A percentile compares a stretch with the other conserved stretches of the same genome.
Evolutionary conservation across 2,888 invertebrate genomes (phyloP).

Genomic region (Petrophora chlorosata): DNA sequence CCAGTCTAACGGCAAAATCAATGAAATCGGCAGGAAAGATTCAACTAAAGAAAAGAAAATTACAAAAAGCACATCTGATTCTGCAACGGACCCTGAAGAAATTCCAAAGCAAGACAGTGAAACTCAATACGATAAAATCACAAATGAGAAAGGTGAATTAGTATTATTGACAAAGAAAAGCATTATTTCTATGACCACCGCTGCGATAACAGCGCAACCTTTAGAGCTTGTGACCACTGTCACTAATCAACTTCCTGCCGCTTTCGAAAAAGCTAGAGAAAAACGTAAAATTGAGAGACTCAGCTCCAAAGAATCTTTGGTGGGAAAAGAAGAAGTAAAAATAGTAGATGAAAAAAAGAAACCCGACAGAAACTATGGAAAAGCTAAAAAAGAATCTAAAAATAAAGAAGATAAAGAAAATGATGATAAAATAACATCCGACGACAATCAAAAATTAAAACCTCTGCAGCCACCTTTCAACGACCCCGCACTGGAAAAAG

Average conservation of each 20-base stretch:
- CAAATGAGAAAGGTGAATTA: conserved; percentile 70
- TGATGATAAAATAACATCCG: conserved; percentile 44
- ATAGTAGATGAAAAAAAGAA: conserved; percentile 39
- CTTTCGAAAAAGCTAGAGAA: conserved; percentile 79
- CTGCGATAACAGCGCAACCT: conserved; percentile 83
- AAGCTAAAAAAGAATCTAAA: conserved; percentile 16
- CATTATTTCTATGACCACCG: conserved; percentile 83
- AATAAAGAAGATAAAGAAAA: conserved; percentile 15
- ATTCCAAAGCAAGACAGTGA: conserved; percentile 70
- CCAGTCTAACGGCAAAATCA: conserved; percentile 61
- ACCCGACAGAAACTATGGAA: conserved; percentile 34
- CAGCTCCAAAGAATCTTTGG: conserved; percentile 75
- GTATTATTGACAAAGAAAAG: conserved; percentile 77
- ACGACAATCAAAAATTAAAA: conserved; percentile 70
- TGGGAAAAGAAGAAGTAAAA: conserved; percentile 59
- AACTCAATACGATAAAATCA: conserved; percentile 75
- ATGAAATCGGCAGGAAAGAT: conserved; percentile 59
- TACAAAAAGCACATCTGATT: conserved; percentile 37
- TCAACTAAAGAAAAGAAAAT: conserved; percentile 43
- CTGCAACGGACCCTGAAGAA: conserved; percentile 55
- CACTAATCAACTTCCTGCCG: conserved; percentile 78
- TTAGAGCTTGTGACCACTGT: conserved; percentile 81
- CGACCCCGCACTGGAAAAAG: conserved; percentile 77
- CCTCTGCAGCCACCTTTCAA: conserved; percentile 75
- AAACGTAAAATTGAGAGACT: conserved; percentile 75